Evolutionary conservation across 2,888 invertebrate species (phyloP), one percentile per base, ranked within the genome.

Genomic region (Acleris sparsana): DNA sequence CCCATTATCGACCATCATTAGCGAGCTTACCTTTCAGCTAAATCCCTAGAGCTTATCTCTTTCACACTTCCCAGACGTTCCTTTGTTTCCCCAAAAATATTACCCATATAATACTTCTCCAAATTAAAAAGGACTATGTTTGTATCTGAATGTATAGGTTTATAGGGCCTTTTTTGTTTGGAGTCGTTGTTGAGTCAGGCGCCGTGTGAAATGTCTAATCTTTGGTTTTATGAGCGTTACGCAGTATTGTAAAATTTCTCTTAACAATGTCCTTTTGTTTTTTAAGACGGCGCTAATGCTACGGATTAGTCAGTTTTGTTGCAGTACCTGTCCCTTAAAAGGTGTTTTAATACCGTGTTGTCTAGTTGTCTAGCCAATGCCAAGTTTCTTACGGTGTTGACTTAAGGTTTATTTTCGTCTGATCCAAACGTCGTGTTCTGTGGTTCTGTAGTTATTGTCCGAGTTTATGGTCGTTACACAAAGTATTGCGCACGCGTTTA

Each of bases 11-110:
- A 29, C 52, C 5, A 29, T 53, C 46, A 46, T 68, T 63, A 63
- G 52, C 13, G 33, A 18, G 22, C 49, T 33, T 62, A 22, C n/a
- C 62, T 33, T 39, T 53, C 63, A 64, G 63, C 60, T 59, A 60
- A 39, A 62, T 55, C 46, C 46, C 43, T 60, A 29, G 13, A 18
- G 44, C 59, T 68, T 61, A 60, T 64, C 56, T 18, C 1, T 18
- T 59, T 56, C 29, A 52, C 53, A 61, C 52, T 69, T 69, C 59
- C n/a, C 11, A 33, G 67, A 68, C 70, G 20, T 58, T 65, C 73
- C 72, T 78, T 79, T 77, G 77, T 78, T 79, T 72, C 71, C 73
- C 39, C 33, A 9, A 69, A 70, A 80, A 82, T 80, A 76, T 82
- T 82, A 79, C 76, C 75, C 39, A 39, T 9, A 39, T 39, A 13